Conservation (phyloP, 2,888 invertebrate genomes). For the Heliconius erato region DNA sequence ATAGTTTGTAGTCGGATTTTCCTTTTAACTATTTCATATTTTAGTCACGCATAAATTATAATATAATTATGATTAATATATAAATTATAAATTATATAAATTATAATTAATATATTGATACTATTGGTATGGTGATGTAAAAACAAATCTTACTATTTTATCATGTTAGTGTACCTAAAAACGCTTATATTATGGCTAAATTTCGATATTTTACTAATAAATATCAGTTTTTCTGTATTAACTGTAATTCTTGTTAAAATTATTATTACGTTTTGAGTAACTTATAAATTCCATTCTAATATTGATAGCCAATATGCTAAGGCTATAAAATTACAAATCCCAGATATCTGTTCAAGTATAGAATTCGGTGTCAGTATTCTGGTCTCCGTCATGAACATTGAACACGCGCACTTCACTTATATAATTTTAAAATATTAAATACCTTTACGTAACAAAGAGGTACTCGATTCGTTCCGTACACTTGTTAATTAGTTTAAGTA, state of each 20-base stretch:
- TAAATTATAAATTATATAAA: too few relatives aligned
- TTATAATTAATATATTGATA: not conserved
- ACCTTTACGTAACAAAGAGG: slow-evolving; percentile 59
- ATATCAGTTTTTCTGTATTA: too few relatives aligned
- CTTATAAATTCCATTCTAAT: not conserved
- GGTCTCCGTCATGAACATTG: slow-evolving; percentile 44
- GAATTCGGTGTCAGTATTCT: slow-evolving; percentile 27
- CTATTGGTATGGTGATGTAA: too few relatives aligned
- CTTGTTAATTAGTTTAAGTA: slow-evolving; percentile 66
- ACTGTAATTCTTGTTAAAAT: too few relatives aligned
- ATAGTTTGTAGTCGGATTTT: not conserved
- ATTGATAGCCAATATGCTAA: not conserved
- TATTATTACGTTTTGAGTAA: not conserved
- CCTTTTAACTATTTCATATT: not conserved
- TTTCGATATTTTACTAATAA: too few relatives aligned
- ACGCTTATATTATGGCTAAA: not conserved
- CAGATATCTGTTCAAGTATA: slow-evolving; percentile 40
- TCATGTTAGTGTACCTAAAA: not conserved
- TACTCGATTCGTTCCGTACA: slow-evolving; percentile 63
- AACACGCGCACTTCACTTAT: slow-evolving; percentile 55
- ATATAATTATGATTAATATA: not conserved
- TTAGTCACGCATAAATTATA: not conserved
- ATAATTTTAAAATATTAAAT: slow-evolving; percentile 56
- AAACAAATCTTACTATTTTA: not conserved
- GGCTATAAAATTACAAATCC: slow-evolving; percentile 29